phyloP scores from a whole-genome alignment of 2,888 invertebrate species.

The Acleris laterana region DNA sequence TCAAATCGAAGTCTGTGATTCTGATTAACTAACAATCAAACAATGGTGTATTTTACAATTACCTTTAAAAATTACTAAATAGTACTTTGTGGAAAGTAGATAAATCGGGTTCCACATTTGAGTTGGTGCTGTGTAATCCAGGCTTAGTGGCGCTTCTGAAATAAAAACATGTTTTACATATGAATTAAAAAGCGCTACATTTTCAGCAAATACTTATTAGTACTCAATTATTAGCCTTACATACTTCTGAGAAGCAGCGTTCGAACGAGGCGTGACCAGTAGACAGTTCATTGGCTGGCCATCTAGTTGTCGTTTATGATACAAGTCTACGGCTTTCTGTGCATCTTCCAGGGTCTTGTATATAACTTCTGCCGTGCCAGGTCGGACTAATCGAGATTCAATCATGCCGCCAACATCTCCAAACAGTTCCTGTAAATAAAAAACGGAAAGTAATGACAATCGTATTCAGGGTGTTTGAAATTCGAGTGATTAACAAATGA shows the following conservation, averaged over 20 bases:
- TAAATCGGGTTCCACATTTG: conserved; percentile 87
- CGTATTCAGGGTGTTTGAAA: too few relatives aligned
- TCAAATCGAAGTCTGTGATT: too few relatives aligned
- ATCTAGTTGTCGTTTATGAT: conserved; percentile 96
- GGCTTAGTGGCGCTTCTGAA: conserved; percentile 70
- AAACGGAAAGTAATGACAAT: too few relatives aligned
- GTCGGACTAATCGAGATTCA: conserved; percentile 92
- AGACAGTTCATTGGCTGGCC: conserved; percentile 97
- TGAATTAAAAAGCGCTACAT: background rate
- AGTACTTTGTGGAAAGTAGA: conserved; percentile 89
- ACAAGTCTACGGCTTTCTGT: conserved; percentile 94
- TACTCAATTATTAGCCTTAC: background rate
- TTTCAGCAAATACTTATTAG: too few relatives aligned
- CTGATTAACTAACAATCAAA: too few relatives aligned
- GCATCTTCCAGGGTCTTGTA: conserved; percentile 94
- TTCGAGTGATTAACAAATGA: too few relatives aligned
- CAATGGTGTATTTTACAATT: too few relatives aligned
- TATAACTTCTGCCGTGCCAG: conserved; percentile 96
- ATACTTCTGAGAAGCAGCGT: conserved; percentile 54
- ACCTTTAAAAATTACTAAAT: conserved; percentile 76
- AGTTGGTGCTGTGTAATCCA: conserved; percentile 79
- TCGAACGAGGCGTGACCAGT: conserved; percentile 89
- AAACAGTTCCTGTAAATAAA: conserved; percentile 90
- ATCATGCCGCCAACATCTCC: conserved; percentile 95
- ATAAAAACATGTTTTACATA: conserved; percentile 39